Evolutionary conservation across 2,888 invertebrate species (phyloP).

Genomic region (Drosophila yooni): DNA sequence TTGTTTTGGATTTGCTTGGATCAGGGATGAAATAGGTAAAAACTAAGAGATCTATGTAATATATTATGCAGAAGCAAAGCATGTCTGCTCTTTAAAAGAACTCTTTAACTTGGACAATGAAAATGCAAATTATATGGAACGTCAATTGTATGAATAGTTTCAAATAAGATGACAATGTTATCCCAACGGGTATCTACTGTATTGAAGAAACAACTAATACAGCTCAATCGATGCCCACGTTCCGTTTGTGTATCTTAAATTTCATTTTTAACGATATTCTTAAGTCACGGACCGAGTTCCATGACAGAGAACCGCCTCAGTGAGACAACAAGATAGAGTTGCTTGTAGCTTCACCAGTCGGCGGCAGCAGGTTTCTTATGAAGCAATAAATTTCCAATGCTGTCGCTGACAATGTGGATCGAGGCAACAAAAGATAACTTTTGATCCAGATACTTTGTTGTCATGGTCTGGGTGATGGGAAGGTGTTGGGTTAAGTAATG

Average conservation of each 20-base stretch:
- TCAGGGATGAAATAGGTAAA: background rate
- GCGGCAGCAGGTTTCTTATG: slow-evolving; percentile 67
- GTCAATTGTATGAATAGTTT: background rate
- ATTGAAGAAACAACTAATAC: background rate
- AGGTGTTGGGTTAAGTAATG: slow-evolving; percentile 33
- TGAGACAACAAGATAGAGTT: slow-evolving; percentile 31
- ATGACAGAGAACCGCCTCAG: slow-evolving; percentile 5
- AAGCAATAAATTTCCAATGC: slow-evolving; percentile 69
- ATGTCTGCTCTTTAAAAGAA: background rate
- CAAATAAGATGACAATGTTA: background rate
- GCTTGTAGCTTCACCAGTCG: slow-evolving; percentile 17
- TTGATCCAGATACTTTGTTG: slow-evolving; percentile 50
- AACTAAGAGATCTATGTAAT: background rate
- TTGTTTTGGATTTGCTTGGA: background rate
- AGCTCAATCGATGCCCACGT: background rate
- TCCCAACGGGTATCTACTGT: slow-evolving; percentile 6
- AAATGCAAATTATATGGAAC: background rate
- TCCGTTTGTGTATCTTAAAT: slow-evolving; percentile 12
- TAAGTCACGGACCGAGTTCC: background rate
- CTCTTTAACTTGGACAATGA: background rate
- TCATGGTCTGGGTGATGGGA: slow-evolving; percentile 8
- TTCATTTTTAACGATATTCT: slow-evolving; percentile 11
- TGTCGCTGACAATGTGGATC: slow-evolving; percentile 40
- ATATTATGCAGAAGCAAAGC: background rate
- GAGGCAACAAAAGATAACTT: slow-evolving; percentile 50